Evolutionary conservation across 2,888 invertebrate species (phyloP), one percentile per base, ranked within the genome.

Genomic region (Sphecodes monilicornis): DNA sequence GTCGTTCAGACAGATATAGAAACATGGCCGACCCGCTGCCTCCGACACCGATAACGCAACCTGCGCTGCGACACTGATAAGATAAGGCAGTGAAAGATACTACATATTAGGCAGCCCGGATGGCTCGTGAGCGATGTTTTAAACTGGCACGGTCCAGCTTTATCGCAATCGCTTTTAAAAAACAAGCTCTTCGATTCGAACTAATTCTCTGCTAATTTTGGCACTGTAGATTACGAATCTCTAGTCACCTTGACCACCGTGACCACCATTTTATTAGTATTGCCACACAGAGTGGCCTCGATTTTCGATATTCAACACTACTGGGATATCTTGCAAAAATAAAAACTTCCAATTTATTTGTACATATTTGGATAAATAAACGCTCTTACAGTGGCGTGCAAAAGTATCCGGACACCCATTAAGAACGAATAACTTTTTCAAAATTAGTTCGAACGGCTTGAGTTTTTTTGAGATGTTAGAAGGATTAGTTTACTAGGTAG

Each of bases 1-100:
- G 1, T 43, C 32, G 46, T 71, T 72, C 50, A 36, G 66, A 29
- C 26, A 36, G 26, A 70, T 71, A 66, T 82, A 32, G 16, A 60
- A 66, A 60, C 84, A 72, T 68, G 71, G 13, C 41, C 36, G 80
- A 76, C 66, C 60, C 82, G 76, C n/a, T 83, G 80, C 76, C 73
- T 77, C 76, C 46, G 70, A 75, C 77, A 43, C n/a, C 39, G 90
- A 90, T 90, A 90, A 85, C 60, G 68, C 36, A 79, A 71, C 74
- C 68, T 81, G 84, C 64, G 77, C 64, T 69, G 80, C 82, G 80
- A 71, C 54, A 54, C 36, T 18, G 89, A 90, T 88, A 88, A 90
- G 91, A 88, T 86, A 90, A 80, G 6, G 8, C 32, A 16, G 18
- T 29, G 18, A 6, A 3, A 32, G 18, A 64, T 64, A 32, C 16